Evolutionary conservation across 2,888 invertebrate genomes (phyloP), one percentile per base, ranked within the genome.

Genomic region (Xestia ashworthii): DNA sequence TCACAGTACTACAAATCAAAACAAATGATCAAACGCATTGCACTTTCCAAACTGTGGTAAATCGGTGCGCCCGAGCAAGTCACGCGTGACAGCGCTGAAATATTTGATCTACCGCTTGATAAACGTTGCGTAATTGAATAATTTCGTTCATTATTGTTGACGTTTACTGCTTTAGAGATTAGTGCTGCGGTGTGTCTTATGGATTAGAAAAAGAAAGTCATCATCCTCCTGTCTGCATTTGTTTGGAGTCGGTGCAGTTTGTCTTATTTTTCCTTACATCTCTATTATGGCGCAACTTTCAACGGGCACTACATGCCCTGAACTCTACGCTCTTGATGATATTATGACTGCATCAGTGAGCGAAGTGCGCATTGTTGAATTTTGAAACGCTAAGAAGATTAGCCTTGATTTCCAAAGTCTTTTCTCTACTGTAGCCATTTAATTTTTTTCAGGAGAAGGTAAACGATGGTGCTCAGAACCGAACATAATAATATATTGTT

Each of bases 51-150:
- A 83, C 72, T 62, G 68, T 55, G 67, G 60, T 76, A 83, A 82
- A 75, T 72, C 44, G 70, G 44, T 68, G 78, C 82, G 75, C 83
- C 67, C 73, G 87, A 83, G 77, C 80, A 69, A 80, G 74, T 89
- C 88, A 93, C 93, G 93, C 93, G 93, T 93, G 87, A 92, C 93
- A 83, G 80, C 87, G 77, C 89, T 90, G 89, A 91, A 92, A 91
- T 91, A 84, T 91, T 91, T 89, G 89, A 89, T 90, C 89, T 83
- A 84, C 74, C 87, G 87, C 86, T 89, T 90, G 91, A 91, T 91
- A 90, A 82, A 46, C 16, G 68, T 88, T 88, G 84, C 78, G 83
- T 71, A 81, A 87, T 50, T 48, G n/a, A 22, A 65, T 48, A 44
- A 84, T 81, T 83, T 82, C 53, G 60, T 73, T 75, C 48, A 46